Base-by-base conservation (phyloP, 2,888 invertebrate species). In the Galeopsomyia nigrocyanea region DNA sequence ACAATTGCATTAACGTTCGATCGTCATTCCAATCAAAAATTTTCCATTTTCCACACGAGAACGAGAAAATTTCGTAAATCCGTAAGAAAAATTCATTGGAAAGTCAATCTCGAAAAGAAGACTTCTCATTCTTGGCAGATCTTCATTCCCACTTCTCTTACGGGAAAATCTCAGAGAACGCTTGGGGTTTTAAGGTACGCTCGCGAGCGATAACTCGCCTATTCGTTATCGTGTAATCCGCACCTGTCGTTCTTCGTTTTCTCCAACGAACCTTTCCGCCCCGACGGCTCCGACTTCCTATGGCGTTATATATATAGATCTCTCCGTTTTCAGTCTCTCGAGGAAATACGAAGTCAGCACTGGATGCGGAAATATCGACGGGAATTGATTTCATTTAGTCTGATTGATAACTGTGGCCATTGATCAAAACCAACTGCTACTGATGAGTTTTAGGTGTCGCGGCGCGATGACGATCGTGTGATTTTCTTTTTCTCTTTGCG, bases 191-290 rank as follows among this genome's bases (percentile, higher is more conserved):
- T 39, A 39, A 66, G 71, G 21, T 60, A 22, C 61, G 68, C 31
- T 46, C 47, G 60, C 62, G 73, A 73, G 60, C 62, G 73, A 73
- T 73, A 73, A 64, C 68, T 73, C 60, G 68, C 62, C 67, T 70
- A 69, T 70, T 74, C 73, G 62, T 74, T 66, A 73, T 68, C 68
- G 56, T 61, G 73, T 73, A 73, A 73, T 73, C 68, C 73, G 66
- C 73, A 68, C 68, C 73, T 68, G 73, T 73, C 73, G 55, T 67
- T 68, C 56, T 68, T 73, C 73, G 64, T 73, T 73, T 73, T 65
- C 68, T 56, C 49, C 17, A 53, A 19, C 53, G 62, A 47, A 22
- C 62, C 62, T 63, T 57, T 57, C 49, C 68, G 39, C 39, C 55
- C 49, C n/a, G 57, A 62, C 62, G 21, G 61, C 62, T 51, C 55